A percentile compares a stretch with the other conserved stretches of the same genome.
phyloP scores from a whole-genome alignment of 2,888 invertebrate species.

The Melolontha melolontha region DNA sequence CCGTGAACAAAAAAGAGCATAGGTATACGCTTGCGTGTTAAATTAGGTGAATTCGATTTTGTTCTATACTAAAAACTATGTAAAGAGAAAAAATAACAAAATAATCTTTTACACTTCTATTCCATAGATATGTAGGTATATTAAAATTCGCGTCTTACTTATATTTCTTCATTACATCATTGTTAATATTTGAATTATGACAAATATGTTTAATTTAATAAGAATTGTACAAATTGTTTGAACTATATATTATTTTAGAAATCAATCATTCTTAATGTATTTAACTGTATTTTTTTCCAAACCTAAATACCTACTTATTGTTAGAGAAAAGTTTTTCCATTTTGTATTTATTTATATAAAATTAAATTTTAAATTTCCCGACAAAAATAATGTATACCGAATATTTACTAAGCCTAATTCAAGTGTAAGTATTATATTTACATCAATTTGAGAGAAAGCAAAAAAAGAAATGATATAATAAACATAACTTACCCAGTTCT shows the following conservation, averaged over 20 bases:
- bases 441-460: not conserved
- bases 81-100: slow-evolving; percentile 13
- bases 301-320: too few relatives aligned
- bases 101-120: not conserved
- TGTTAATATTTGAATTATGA: not conserved
- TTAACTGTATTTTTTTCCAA: too few relatives aligned
- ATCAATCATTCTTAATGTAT: too few relatives aligned
- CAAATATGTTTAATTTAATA: not conserved
- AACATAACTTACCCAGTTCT: slow-evolving; percentile 41
- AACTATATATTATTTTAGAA: too few relatives aligned
- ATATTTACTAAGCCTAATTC: not conserved
- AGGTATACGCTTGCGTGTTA: slow-evolving; percentile 36
- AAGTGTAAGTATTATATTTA: not conserved
- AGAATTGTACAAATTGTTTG: too few relatives aligned
- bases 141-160: not conserved
- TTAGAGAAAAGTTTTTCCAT: too few relatives aligned
- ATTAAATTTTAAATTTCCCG: too few relatives aligned
- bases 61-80: slow-evolving; percentile 5
- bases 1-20: slow-evolving; percentile 12
- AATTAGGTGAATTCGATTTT: slow-evolving; percentile 41
- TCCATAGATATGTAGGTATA: too few relatives aligned
- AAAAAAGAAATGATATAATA: slow-evolving; percentile 27
- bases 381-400: too few relatives aligned
- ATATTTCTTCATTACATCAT: not conserved
- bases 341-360: too few relatives aligned